Percentiles rank a stretch among this genome's conserved stretches.
Conservation (phyloP, 2,113 vertebrate genomes). For the Menidia beryllina region DNA sequence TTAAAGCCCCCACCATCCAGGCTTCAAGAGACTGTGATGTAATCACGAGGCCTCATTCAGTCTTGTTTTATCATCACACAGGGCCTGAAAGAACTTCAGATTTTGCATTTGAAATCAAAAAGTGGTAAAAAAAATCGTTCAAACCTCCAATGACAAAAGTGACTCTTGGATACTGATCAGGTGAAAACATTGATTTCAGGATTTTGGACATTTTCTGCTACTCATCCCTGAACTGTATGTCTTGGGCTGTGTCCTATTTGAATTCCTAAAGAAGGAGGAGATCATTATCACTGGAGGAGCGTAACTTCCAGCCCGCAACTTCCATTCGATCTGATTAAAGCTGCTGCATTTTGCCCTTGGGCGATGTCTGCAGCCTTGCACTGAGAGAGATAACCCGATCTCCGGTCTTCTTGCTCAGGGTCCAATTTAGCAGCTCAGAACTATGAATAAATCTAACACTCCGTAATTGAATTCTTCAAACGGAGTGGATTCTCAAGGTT, state of each 20-base stretch:
- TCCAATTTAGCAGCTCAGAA: constrained; percentile 70
- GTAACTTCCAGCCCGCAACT: constrained; percentile 66
- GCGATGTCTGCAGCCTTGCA: constrained; percentile 54
- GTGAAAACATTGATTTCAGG: not conserved
- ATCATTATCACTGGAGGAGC: constrained; percentile 58
- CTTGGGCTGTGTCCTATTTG: constrained; percentile 23
- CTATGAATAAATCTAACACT: constrained; percentile 74
- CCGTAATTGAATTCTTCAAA: constrained; percentile 77
- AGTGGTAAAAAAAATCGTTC: not conserved
- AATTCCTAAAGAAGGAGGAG: constrained; percentile 42
- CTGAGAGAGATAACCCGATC: constrained; percentile 60
- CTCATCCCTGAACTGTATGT: constrained; percentile 12
- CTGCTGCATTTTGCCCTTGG: constrained; percentile 71
- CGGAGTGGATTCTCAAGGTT: constrained; percentile 73
- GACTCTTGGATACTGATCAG: not conserved
- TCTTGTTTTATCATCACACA: too few relatives aligned
- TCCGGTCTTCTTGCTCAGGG: constrained; percentile 54
- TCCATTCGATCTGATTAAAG: constrained; percentile 70
- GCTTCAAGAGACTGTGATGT: too few relatives aligned
- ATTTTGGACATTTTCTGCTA: constrained; percentile 12
- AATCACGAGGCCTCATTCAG: too few relatives aligned
- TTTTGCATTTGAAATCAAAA: not conserved
- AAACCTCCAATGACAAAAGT: not conserved
- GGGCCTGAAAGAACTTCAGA: too few relatives aligned
- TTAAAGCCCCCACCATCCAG: not conserved